A percentile compares a stretch with the other conserved stretches of the same genome.
Evolutionary conservation across 2,888 invertebrate species (phyloP).

Genomic region (Tiliacea citrago): DNA sequence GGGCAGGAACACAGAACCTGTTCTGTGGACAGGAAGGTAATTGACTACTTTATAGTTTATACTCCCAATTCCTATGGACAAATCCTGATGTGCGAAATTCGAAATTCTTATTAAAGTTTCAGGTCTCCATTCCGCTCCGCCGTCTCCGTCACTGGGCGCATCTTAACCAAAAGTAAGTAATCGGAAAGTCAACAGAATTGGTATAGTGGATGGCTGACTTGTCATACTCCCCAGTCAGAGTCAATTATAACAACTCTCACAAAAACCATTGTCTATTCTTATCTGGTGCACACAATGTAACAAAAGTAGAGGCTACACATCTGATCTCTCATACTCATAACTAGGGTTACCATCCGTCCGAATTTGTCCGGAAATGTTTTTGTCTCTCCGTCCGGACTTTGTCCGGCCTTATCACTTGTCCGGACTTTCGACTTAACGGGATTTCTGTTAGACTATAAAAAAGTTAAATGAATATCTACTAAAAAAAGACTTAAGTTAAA

Average conservation of each 20-base stretch:
- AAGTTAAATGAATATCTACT: too few species aligned
- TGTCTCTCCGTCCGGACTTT: too few species aligned
- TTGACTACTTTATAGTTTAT: too few species aligned
- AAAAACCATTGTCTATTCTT: conserved; percentile 20
- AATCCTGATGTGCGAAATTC: background rate
- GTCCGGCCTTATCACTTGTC: too few species aligned
- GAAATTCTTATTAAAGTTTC: background rate
- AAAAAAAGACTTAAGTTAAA: background rate
- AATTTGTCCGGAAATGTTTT: background rate
- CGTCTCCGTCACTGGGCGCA: background rate
- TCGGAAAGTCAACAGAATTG: background rate
- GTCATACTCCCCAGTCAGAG: conserved; percentile 5
- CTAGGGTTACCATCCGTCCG: background rate
- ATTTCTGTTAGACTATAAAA: background rate
- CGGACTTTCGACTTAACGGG: background rate
- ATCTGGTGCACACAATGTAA: conserved; percentile 12
- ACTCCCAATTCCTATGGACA: background rate
- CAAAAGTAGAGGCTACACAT: conserved; percentile 8
- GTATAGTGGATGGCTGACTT: background rate
- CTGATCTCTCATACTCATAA: background rate
- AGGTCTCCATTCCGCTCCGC: background rate
- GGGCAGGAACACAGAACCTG: too few species aligned
- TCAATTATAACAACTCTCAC: conserved; percentile 8
- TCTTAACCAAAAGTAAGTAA: background rate
- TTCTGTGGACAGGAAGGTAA: too few species aligned